These are phyloP conservation scores for Sthenelais limicola DNA, from an alignment of 2,888 invertebrate genomes.

Conservation along the genomic window DNA sequence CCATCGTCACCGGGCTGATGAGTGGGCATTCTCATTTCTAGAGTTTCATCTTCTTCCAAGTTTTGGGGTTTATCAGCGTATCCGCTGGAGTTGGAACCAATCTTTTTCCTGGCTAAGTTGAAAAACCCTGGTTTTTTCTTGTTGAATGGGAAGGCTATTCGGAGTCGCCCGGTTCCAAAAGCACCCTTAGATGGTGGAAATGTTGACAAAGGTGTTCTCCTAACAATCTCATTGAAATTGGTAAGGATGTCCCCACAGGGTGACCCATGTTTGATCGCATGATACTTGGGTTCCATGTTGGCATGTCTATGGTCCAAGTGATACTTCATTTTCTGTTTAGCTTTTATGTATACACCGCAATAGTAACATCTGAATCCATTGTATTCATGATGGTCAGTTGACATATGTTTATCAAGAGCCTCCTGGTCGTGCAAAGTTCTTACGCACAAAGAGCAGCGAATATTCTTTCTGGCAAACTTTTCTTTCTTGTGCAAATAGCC, in stretches of 20 bases:
- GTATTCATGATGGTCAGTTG: neutral
- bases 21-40: constrained; percentile 14
- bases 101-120: constrained; percentile 15
- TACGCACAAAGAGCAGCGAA: neutral
- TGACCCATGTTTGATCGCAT: constrained; percentile 14
- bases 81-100: constrained; percentile 17
- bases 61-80: constrained; percentile 20
- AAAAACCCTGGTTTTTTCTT: constrained; percentile 11
- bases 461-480: too few species aligned
- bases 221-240: constrained; percentile 30
- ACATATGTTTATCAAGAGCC: constrained; percentile 1
- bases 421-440: neutral
- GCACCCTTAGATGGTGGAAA: neutral
- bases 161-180: neutral
- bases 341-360: constrained; percentile 27
- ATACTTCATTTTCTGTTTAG: constrained; percentile 31
- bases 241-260: constrained; percentile 19
- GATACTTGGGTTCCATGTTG: neutral
- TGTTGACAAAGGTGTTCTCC: constrained; percentile 7
- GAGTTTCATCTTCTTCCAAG: constrained; percentile 4
- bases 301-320: constrained; percentile 17
- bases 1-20: neutral
- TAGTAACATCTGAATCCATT: constrained; percentile 23
- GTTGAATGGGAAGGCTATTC: constrained; percentile 14
- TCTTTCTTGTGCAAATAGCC: constrained; percentile 9